Percentiles rank a stretch among this genome's conserved stretches.
These are phyloP conservation scores for Agrochola litura DNA, from an alignment of 2,888 invertebrate species.

Conservation along the genomic window DNA sequence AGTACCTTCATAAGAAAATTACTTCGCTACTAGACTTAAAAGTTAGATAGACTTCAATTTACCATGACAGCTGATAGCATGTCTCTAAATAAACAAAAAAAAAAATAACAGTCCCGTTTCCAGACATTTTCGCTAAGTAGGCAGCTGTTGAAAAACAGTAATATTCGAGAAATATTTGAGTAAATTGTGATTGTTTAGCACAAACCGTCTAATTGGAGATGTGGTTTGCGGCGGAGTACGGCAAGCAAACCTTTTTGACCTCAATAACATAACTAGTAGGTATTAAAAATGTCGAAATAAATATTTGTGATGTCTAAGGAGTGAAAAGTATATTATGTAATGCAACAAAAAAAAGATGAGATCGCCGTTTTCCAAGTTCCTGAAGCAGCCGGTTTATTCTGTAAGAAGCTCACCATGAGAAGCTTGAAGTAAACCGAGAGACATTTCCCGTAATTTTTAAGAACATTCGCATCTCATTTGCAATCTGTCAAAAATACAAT, in stretches of 20 bases:
- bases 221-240: slow-evolving; percentile 46
- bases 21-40: background rate
- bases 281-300: slow-evolving; percentile 10
- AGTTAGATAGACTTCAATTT: background rate
- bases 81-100: background rate
- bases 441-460: too few relatives aligned
- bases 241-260: slow-evolving; percentile 32
- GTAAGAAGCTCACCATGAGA: too few relatives aligned
- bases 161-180: slow-evolving; percentile 24
- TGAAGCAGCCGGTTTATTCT: background rate
- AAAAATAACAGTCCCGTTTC: slow-evolving; percentile 5
- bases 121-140: background rate
- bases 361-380: background rate
- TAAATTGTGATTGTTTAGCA: slow-evolving; percentile 52
- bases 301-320: background rate
- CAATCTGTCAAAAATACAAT: too few relatives aligned
- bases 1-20: background rate
- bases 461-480: too few relatives aligned
- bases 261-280: slow-evolving; percentile 35
- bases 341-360: background rate
- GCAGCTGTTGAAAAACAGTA: slow-evolving; percentile 44
- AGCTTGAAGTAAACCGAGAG: background rate
- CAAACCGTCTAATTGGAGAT: slow-evolving; percentile 49
- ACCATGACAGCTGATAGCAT: background rate
- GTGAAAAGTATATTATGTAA: background rate